Conservation (phyloP, 2,113 vertebrate genomes). For the Vanacampus margaritifer region DNA sequence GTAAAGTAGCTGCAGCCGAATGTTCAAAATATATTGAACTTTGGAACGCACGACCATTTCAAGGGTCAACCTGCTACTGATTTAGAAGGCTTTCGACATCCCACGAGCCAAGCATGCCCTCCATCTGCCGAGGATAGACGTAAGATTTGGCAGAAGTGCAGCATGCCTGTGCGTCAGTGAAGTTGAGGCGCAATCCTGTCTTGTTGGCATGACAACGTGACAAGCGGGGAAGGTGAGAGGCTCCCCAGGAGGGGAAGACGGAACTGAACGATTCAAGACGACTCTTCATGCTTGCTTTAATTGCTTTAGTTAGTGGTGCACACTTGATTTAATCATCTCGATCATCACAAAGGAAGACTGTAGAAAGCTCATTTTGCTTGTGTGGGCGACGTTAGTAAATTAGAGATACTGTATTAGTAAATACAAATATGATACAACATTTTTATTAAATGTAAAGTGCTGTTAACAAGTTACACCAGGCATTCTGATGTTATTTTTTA, state of each 20-base stretch:
- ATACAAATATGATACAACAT: too few relatives aligned
- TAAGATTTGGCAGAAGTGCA: neutral
- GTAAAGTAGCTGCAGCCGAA: too few relatives aligned
- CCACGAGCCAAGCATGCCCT: too few relatives aligned
- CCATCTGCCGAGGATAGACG: neutral
- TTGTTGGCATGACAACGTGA: conserved; percentile 62
- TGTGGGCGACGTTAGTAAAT: neutral
- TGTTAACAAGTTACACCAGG: neutral
- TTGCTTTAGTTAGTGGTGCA: conserved; percentile 12
- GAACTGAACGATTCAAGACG: conserved; percentile 16
- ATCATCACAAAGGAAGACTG: neutral
- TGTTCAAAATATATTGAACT: too few relatives aligned
- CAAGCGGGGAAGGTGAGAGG: conserved; percentile 45
- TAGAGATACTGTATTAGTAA: too few relatives aligned
- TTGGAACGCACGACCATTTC: too few relatives aligned
- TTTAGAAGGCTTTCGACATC: too few relatives aligned
- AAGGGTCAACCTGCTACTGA: too few relatives aligned
- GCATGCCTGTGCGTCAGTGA: conserved; percentile 12
- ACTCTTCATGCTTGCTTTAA: conserved; percentile 17
- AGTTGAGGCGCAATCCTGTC: conserved; percentile 40
- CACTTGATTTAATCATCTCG: neutral
- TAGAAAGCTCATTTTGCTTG: neutral
- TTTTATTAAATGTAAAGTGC: neutral
- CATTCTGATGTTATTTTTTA: too few relatives aligned
- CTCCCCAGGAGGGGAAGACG: conserved; percentile 39